These are phyloP conservation scores for Nyctereutes procyonoides DNA, from an alignment of 2,113 vertebrate genomes.

Conservation along the genomic window DNA sequence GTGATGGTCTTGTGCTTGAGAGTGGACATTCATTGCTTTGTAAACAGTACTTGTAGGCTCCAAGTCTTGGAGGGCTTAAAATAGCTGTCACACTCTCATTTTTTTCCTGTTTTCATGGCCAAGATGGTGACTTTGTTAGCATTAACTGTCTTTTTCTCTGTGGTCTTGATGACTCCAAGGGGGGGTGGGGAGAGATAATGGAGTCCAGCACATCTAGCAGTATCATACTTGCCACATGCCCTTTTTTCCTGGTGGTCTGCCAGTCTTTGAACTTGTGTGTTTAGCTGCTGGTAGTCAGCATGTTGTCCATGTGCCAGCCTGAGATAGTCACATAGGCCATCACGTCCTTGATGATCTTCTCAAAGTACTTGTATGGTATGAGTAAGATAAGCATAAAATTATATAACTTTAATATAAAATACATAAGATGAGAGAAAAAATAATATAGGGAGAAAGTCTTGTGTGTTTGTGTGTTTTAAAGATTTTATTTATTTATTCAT, in stretches of 20 bases:
- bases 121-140: neutral
- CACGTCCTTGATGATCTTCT: slow-evolving; percentile 88
- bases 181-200: neutral
- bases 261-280: neutral
- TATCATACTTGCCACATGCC: neutral
- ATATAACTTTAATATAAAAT: neutral
- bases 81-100: neutral
- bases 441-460: neutral
- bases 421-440: neutral
- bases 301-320: slow-evolving; percentile 91
- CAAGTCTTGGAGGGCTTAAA: neutral
- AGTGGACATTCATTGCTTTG: neutral
- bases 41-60: neutral
- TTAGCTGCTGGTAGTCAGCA: slow-evolving; percentile 87
- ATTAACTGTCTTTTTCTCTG: neutral
- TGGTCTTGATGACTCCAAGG: neutral
- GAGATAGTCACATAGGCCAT: slow-evolving; percentile 89
- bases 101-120: neutral
- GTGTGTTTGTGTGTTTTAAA: no score
- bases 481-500: no score
- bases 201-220: neutral
- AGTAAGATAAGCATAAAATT: neutral
- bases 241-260: neutral
- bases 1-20: neutral
- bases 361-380: slow-evolving; percentile 68